Evolutionary conservation across 1,140 invertebrate genomes (phyloP).

Genomic region (Apis laboriosa): DNA sequence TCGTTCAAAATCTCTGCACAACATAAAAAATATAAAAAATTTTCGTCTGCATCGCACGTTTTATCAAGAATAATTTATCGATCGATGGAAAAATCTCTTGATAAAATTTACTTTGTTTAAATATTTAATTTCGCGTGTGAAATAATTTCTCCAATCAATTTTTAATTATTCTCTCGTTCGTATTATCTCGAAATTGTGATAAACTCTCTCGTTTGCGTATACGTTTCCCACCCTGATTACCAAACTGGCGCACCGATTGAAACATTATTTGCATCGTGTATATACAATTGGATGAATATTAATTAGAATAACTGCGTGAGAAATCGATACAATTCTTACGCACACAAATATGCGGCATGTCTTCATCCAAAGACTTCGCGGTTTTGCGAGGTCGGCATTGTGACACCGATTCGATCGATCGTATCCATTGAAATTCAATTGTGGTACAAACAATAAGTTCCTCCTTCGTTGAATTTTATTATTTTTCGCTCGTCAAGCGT

Average conservation of each 20-base stretch:
- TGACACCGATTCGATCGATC: conserved; percentile 15
- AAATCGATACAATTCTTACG: conserved; percentile 30
- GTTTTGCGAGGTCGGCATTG: conserved; percentile 22
- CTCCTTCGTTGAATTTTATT: not conserved
- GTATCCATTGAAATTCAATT: conserved; percentile 24
- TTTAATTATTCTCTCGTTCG: not conserved
- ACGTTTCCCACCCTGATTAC: too few relatives aligned
- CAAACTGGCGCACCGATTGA: not conserved
- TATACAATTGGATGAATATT: not conserved
- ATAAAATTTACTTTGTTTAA: not conserved
- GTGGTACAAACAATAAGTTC: not conserved
- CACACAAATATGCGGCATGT: not conserved
- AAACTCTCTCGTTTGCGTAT: too few relatives aligned
- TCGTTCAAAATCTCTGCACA: too few relatives aligned
- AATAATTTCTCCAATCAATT: not conserved
- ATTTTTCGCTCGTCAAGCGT: not conserved
- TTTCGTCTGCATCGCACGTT: too few relatives aligned
- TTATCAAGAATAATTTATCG: not conserved
- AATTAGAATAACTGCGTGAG: conserved; percentile 16
- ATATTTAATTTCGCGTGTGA: too few relatives aligned
- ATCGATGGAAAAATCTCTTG: not conserved
- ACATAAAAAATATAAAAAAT: too few relatives aligned
- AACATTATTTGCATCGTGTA: not conserved
- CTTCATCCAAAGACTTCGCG: not conserved
- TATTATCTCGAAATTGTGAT: not conserved